Evolutionary conservation across 2,797 vertebrate species (phyloP).

Genomic region (Amazona finschi): DNA sequence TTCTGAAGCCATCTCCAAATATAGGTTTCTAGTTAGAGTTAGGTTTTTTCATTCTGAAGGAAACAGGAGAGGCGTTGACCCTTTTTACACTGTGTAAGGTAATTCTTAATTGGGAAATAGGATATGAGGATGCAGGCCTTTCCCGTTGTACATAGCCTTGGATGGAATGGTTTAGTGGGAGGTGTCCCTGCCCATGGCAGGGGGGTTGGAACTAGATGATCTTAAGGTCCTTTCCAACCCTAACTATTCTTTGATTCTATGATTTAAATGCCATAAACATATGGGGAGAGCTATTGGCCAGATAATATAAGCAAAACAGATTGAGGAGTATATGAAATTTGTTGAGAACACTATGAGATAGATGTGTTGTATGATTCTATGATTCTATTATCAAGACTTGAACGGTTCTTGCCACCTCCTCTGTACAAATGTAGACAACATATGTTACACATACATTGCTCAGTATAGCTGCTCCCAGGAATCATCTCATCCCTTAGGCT

Average conservation of each 20-base stretch:
- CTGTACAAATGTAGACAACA: background rate
- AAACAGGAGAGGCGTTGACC: background rate
- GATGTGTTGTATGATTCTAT: background rate
- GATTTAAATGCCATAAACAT: background rate
- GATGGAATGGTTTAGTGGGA: no score
- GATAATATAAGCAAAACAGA: background rate
- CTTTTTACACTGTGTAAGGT: background rate
- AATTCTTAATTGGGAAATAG: background rate
- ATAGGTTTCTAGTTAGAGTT: background rate
- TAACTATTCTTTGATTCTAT: no score
- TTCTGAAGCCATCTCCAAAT: background rate
- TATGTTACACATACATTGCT: background rate
- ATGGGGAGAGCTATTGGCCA: background rate
- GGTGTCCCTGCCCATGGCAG: no score
- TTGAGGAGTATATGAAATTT: background rate
- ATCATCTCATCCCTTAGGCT: background rate
- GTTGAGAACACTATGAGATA: background rate
- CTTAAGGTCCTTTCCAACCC: no score
- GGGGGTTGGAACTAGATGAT: no score
- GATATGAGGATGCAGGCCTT: background rate
- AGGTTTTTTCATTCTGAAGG: background rate
- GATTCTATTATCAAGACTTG: background rate
- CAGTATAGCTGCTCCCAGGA: fast-evolving
- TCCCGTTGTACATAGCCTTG: background rate
- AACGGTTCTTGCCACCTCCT: background rate